phyloP scores from a whole-genome alignment of 2,797 vertebrate species.

The Chelidonichthys spinosus region DNA sequence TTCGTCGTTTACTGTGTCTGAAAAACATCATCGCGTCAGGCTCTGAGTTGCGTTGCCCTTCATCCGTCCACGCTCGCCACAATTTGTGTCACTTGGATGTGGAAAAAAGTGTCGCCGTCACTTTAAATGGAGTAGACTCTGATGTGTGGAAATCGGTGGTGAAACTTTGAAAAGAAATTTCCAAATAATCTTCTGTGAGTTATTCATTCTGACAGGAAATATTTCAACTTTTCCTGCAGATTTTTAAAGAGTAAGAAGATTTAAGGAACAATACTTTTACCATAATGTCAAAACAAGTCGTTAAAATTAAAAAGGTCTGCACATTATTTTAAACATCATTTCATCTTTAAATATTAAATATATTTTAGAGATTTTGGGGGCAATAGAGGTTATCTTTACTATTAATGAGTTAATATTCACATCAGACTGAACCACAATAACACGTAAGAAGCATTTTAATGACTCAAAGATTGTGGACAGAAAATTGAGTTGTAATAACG shows the following conservation, averaged over 20 bases:
- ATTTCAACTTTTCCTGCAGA: not conserved
- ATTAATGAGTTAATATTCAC: too few species aligned
- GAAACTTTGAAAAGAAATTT: not conserved
- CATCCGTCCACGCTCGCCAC: not conserved
- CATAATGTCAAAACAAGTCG: not conserved
- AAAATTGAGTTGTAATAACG: too few species aligned
- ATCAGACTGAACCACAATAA: too few species aligned
- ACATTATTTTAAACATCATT: too few species aligned
- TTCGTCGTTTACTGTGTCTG: conserved; percentile 20
- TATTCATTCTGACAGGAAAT: not conserved
- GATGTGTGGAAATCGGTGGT: not conserved
- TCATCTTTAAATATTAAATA: too few species aligned
- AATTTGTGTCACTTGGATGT: conserved; percentile 18
- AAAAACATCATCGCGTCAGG: conserved; percentile 30
- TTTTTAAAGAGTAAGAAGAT: not conserved
- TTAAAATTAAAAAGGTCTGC: not conserved
- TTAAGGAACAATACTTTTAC: not conserved
- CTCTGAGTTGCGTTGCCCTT: not conserved
- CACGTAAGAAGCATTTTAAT: not conserved
- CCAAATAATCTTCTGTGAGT: not conserved
- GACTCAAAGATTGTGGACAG: too few species aligned
- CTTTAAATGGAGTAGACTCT: not conserved
- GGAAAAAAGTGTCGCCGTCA: not conserved
- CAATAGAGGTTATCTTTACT: too few species aligned
- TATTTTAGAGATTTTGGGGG: too few species aligned